A percentile compares a stretch with the other conserved stretches of the same genome.
Evolutionary conservation across 2,797 vertebrate genomes (phyloP).

Genomic region (Phaenicophaeus curvirostris): DNA sequence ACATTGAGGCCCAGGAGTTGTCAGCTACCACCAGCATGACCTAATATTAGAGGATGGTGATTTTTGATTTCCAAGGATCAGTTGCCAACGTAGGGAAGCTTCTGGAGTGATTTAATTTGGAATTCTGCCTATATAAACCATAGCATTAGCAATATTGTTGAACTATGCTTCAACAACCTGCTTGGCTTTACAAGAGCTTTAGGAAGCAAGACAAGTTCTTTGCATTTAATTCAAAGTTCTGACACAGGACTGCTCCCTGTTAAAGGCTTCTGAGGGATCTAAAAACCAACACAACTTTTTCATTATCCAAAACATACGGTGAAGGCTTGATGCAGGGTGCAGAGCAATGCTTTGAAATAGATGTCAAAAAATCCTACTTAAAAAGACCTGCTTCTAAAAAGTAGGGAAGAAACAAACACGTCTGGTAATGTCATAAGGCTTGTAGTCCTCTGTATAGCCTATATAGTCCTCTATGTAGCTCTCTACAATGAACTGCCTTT

Average conservation of each 20-base stretch:
- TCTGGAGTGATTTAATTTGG: neutral
- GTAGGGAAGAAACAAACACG: neutral
- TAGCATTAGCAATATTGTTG: neutral
- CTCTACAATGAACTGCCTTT: neutral
- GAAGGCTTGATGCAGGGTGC: neutral
- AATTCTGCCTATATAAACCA: neutral
- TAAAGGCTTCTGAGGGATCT: slow-evolving; percentile 6
- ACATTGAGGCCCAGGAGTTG: neutral
- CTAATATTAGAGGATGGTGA: neutral
- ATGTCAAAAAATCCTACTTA: neutral
- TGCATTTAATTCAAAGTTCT: neutral
- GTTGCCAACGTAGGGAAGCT: neutral
- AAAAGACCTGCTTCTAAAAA: neutral
- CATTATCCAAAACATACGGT: neutral
- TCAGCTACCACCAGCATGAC: neutral
- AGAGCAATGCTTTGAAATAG: neutral
- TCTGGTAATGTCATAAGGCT: neutral
- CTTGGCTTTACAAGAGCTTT: neutral
- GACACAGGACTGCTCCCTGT: neutral
- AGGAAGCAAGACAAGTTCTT: neutral
- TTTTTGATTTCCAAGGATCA: neutral
- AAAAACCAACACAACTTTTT: neutral
- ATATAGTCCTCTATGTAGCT: neutral
- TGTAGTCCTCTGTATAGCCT: neutral
- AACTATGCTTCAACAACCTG: neutral